Evolutionary conservation across 30 jellyfish, hydroid and myxozoan genomes (phyloP).

Genomic region (Aurelia sp.): DNA sequence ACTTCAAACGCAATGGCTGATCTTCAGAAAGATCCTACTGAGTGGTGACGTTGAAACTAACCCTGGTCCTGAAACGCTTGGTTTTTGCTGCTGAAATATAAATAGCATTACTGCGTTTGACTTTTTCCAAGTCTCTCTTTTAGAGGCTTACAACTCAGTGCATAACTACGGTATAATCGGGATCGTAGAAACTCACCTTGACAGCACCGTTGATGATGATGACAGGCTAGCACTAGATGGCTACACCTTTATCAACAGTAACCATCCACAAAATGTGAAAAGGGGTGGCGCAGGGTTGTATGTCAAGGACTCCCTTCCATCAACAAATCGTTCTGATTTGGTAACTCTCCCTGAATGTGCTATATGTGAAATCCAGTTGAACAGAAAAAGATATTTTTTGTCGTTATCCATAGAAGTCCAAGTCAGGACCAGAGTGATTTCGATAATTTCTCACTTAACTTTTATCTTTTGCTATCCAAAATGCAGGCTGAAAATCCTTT

Average conservation of each 20-base stretch:
- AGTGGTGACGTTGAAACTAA: conserved; percentile 71
- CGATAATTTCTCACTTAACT: too few relatives aligned
- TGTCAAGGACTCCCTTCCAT: too few relatives aligned
- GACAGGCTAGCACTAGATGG: conserved; percentile 52
- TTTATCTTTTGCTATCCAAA: too few relatives aligned
- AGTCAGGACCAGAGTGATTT: not conserved
- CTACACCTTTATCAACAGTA: conserved; percentile 37
- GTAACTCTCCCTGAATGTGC: too few relatives aligned
- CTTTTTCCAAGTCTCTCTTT: conserved; percentile 7
- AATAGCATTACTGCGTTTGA: conserved; percentile 53
- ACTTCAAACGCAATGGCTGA: conserved; percentile 56
- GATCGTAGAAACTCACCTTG: conserved; percentile 68
- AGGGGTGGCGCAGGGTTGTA: too few relatives aligned
- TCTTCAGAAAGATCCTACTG: conserved; percentile 52
- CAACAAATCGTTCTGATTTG: too few relatives aligned
- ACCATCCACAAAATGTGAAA: conserved; percentile 74
- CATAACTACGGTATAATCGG: conserved; percentile 54
- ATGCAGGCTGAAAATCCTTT: too few relatives aligned
- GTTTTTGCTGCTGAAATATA: conserved; percentile 57
- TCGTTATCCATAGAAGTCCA: too few relatives aligned
- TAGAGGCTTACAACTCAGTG: conserved; percentile 45
- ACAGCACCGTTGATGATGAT: conserved; percentile 61
- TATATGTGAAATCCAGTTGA: too few relatives aligned
- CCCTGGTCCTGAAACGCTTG: conserved; percentile 68
- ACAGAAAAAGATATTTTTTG: too few relatives aligned